Percentiles rank a stretch among this genome's conserved stretches.
phyloP scores from a whole-genome alignment of 2,113 vertebrate species.

The Ramphastos sulfuratus region DNA sequence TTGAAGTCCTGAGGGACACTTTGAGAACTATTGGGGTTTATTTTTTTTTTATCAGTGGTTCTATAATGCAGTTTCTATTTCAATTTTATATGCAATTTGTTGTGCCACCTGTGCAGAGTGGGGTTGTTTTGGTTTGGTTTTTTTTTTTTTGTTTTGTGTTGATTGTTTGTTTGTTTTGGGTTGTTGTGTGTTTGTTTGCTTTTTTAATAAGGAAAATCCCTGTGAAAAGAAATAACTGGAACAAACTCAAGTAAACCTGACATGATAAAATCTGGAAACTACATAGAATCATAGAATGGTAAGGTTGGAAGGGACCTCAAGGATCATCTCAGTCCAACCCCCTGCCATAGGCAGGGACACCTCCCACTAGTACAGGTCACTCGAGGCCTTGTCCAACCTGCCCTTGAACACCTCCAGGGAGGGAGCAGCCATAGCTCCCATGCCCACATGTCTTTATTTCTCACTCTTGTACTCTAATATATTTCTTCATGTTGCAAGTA shows the following conservation, averaged over 20 bases:
- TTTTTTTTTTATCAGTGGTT: neutral
- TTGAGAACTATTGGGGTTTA: neutral
- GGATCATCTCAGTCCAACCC: too few relatives aligned
- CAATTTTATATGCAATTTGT: neutral
- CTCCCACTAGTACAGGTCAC: too few relatives aligned
- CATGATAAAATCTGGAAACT: neutral
- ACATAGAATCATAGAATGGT: too few relatives aligned
- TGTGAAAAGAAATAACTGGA: neutral
- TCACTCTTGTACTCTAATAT: neutral
- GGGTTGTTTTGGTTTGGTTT: neutral
- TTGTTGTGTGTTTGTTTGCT: neutral
- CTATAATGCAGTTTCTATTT: neutral
- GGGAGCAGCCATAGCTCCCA: neutral
- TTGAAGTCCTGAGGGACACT: neutral
- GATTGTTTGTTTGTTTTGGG: neutral
- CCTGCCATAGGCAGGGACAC: too few relatives aligned
- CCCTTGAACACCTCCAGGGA: too few relatives aligned
- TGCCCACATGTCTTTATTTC: neutral
- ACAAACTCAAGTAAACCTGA: neutral
- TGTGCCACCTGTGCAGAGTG: neutral
- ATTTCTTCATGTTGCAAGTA: neutral
- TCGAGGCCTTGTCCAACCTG: too few relatives aligned
- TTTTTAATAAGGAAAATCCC: neutral
- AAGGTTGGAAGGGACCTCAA: too few relatives aligned
- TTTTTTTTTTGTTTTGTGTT: neutral